Percentiles rank a stretch among this genome's conserved stretches.
These are phyloP conservation scores for rabbit (Oryctolagus cuniculus) DNA, from an alignment of 2,113 vertebrate genomes.

Conservation along the genomic window DNA sequence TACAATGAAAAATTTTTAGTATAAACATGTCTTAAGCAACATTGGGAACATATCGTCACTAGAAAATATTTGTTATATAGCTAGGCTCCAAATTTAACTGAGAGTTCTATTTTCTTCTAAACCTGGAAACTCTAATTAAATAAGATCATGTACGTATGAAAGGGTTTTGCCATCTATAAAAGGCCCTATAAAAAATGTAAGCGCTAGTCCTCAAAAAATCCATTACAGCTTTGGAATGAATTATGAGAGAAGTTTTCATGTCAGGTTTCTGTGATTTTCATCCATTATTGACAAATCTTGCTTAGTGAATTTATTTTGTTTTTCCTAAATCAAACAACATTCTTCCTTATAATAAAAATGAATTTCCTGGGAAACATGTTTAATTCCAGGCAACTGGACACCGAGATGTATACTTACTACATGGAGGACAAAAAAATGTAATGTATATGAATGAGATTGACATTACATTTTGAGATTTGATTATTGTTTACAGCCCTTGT, in stretches of 20 bases:
- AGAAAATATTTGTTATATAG: neutral
- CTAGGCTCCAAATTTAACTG: conserved; percentile 50
- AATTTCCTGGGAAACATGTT: conserved; percentile 9
- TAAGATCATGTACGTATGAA: neutral
- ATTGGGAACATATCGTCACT: neutral
- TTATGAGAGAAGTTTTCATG: conserved; percentile 40
- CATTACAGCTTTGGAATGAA: conserved; percentile 33
- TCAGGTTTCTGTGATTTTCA: conserved; percentile 44
- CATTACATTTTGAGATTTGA: too few relatives aligned
- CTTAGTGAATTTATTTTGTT: conserved; percentile 38
- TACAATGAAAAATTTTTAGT: neutral
- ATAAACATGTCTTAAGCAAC: neutral
- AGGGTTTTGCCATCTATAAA: conserved; percentile 22
- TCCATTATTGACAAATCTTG: conserved; percentile 42
- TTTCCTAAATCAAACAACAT: conserved; percentile 44
- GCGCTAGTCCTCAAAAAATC: conserved; percentile 33
- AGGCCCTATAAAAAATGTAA: conserved; percentile 45
- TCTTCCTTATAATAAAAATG: conserved; percentile 45
- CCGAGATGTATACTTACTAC: neutral
- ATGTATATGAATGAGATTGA: too few relatives aligned
- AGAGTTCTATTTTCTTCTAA: neutral
- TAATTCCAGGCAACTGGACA: neutral
- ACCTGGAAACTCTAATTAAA: conserved; percentile 30
- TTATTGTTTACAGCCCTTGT: too few relatives aligned
- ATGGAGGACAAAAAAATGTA: too few relatives aligned